These are phyloP conservation scores for Pogoniulus pusillus DNA, from an alignment of 2,797 vertebrate genomes.

Conservation along the genomic window DNA sequence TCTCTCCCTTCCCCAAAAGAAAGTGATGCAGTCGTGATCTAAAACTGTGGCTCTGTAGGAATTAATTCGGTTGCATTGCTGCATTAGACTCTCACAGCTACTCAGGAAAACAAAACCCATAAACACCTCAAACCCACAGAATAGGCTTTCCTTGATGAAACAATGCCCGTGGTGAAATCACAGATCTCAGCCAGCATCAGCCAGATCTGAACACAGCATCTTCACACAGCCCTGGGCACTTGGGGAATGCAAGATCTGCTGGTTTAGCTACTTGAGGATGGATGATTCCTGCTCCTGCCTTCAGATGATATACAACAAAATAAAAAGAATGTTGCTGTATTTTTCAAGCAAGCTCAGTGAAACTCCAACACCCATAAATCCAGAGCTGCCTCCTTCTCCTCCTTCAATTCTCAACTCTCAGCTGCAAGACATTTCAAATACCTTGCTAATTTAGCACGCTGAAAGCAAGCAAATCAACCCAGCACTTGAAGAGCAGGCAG, in stretches of 20 bases:
- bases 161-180: neutral
- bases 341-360: neutral
- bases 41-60: neutral
- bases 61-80: neutral
- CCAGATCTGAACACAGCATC: neutral
- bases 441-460: neutral
- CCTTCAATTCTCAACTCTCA: neutral
- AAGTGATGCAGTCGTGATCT: neutral
- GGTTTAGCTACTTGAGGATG: neutral
- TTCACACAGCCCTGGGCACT: neutral
- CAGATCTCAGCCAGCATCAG: neutral
- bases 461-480: neutral
- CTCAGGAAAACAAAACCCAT: neutral
- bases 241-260: neutral
- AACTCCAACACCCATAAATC: conserved; percentile 22
- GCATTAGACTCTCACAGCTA: neutral
- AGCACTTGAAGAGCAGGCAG: neutral
- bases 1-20: neutral
- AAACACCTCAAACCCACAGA: neutral
- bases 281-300: neutral
- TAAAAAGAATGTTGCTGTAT: neutral
- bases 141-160: neutral
- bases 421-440: neutral
- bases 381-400: neutral
- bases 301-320: neutral